Percentiles rank a stretch among this genome's conserved stretches.
Conservation (phyloP, 2,113 vertebrate species). For the Corythaixoides concolor region DNA sequence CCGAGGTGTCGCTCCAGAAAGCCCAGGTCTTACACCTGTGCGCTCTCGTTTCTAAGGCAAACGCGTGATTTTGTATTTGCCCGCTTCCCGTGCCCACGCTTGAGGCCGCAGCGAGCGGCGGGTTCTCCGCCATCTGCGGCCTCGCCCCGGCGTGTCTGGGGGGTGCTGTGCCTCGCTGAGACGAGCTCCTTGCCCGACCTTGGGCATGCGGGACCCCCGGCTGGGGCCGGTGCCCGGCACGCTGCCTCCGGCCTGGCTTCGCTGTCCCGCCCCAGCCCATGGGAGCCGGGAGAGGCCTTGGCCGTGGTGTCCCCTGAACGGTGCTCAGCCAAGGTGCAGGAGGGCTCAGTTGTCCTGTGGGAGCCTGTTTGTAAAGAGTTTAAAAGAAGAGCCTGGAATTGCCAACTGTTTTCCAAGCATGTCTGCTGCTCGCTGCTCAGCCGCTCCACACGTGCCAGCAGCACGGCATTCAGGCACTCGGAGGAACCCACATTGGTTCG, state of each 20-base stretch:
- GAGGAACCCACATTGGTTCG: not conserved
- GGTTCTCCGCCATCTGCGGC: not conserved
- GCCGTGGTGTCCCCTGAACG: too few species aligned
- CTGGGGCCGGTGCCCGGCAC: too few species aligned
- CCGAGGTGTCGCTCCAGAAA: too few species aligned
- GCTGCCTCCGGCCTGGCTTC: too few species aligned
- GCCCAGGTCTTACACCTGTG: not conserved
- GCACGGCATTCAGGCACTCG: fast-evolving
- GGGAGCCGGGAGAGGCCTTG: not conserved
- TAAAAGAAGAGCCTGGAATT: not conserved
- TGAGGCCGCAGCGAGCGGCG: not conserved
- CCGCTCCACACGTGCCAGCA: not conserved
- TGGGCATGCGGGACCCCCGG: not conserved
- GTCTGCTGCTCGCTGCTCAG: not conserved
- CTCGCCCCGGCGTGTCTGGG: fast-evolving
- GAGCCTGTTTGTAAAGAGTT: not conserved
- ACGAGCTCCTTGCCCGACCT: not conserved
- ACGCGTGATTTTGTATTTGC: too few species aligned
- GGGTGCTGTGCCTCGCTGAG: not conserved
- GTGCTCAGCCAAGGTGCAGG: not conserved
- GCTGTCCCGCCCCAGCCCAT: too few species aligned
- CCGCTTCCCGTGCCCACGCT: fast-evolving
- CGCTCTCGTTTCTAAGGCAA: not conserved
- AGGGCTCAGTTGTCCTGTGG: not conserved
- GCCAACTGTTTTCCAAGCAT: not conserved